Conservation (phyloP, 1,140 invertebrate genomes). For the Anastrepha ludens region DNA sequence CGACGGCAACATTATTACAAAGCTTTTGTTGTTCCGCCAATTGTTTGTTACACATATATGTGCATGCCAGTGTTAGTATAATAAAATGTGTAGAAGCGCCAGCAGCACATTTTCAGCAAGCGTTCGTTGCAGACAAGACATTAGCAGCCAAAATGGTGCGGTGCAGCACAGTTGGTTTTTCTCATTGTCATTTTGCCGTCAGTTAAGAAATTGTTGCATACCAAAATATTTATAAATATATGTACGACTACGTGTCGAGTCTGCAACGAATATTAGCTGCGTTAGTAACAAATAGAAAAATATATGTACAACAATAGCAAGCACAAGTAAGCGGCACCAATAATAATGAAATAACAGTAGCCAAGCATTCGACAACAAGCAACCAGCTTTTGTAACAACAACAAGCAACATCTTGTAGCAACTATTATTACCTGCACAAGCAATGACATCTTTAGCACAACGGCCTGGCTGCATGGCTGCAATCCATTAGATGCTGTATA, state of each 20-base stretch:
- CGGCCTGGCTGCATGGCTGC: background rate
- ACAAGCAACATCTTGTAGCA: constrained; percentile 29
- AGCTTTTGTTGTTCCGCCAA: constrained; percentile 10
- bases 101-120: background rate
- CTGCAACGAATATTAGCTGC: background rate
- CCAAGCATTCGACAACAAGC: constrained; percentile 33
- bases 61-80: background rate
- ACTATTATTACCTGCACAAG: constrained; percentile 35
- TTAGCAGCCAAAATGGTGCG: background rate
- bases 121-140: background rate
- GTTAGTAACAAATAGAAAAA: background rate
- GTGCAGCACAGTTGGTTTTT: background rate
- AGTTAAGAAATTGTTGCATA: constrained; percentile 44
- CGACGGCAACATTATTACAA: background rate
- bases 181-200: constrained; percentile 47
- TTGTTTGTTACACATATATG: background rate
- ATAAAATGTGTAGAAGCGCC: background rate
- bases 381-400: background rate
- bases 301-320: background rate
- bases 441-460: constrained; percentile 40
- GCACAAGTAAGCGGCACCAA: background rate
- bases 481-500: background rate
- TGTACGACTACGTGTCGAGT: background rate
- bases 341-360: constrained; percentile 46
- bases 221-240: background rate